Conservation (phyloP, 2,113 vertebrate species). For the Crotophaga sulcirostris region DNA sequence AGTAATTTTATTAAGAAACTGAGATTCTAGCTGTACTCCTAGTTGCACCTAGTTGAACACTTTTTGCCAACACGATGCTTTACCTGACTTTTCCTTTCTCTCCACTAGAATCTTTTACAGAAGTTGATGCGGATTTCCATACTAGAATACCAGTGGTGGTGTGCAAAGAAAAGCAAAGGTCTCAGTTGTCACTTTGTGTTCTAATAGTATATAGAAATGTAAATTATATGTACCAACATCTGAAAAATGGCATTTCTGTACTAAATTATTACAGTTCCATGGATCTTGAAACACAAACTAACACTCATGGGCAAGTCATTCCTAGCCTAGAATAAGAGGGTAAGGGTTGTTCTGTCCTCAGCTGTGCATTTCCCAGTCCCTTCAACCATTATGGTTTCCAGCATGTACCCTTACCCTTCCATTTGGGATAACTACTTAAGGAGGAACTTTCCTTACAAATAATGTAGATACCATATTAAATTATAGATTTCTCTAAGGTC, state of each 20-base stretch:
- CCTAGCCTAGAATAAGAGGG: slow-evolving; percentile 59
- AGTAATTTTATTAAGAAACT: not conserved
- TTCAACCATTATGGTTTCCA: slow-evolving; percentile 36
- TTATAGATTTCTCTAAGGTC: not conserved
- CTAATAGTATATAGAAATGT: slow-evolving; percentile 57
- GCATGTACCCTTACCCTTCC: slow-evolving; percentile 49
- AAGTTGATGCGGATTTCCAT: slow-evolving; percentile 93
- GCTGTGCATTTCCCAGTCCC: slow-evolving; percentile 15
- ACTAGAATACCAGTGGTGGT: slow-evolving; percentile 90
- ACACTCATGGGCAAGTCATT: slow-evolving; percentile 61
- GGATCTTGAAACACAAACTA: slow-evolving; percentile 65
- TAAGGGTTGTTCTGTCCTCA: slow-evolving; percentile 65
- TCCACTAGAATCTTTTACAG: slow-evolving; percentile 81
- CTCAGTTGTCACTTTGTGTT: slow-evolving; percentile 64
- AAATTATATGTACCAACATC: slow-evolving; percentile 27
- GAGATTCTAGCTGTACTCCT: not conserved
- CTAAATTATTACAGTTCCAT: slow-evolving; percentile 62
- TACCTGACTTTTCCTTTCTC: slow-evolving; percentile 13
- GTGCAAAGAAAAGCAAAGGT: slow-evolving; percentile 93
- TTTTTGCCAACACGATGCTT: not conserved
- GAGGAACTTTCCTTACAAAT: not conserved
- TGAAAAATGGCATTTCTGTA: slow-evolving; percentile 55
- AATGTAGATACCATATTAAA: not conserved
- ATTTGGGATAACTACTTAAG: slow-evolving; percentile 34
- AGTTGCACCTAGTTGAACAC: not conserved